Percentiles rank a stretch among this genome's conserved stretches.
These are phyloP conservation scores for Threskiornis aethiopicus DNA, from an alignment of 2,797 vertebrate genomes.

Conservation along the genomic window DNA sequence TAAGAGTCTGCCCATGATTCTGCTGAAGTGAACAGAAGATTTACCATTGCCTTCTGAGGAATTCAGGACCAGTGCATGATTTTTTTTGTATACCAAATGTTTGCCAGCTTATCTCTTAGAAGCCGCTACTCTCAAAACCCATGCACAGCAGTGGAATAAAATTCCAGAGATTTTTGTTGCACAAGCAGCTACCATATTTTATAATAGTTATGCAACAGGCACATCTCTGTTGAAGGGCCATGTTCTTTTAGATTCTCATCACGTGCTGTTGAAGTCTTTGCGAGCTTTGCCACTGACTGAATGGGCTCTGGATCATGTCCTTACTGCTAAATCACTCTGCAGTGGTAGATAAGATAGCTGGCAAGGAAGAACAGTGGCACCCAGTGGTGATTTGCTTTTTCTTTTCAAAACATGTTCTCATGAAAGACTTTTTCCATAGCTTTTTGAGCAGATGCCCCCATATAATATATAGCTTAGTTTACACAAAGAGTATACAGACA, in stretches of 20 bases:
- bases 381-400: slow-evolving; percentile 50
- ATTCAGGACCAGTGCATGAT: not conserved
- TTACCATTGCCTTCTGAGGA: not conserved
- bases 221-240: not conserved
- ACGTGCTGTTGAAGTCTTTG: not conserved
- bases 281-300: not conserved
- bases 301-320: not conserved
- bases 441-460: not conserved
- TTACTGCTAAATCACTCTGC: not conserved
- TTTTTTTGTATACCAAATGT: not conserved
- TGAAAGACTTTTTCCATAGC: not conserved
- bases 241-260: not conserved
- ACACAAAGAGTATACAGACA: not conserved
- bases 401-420: not conserved
- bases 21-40: not conserved
- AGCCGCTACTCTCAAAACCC: not conserved
- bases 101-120: not conserved
- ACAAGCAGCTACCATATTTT: not conserved
- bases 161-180: not conserved
- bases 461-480: not conserved
- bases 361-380: slow-evolving; percentile 64
- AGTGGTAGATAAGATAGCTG: not conserved
- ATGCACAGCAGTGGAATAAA: not conserved
- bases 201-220: not conserved
- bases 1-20: not conserved